Percentiles rank a stretch among this genome's conserved stretches.
These are phyloP conservation scores for Pimephales promelas DNA, from an alignment of 2,113 vertebrate genomes.

Conservation along the genomic window DNA sequence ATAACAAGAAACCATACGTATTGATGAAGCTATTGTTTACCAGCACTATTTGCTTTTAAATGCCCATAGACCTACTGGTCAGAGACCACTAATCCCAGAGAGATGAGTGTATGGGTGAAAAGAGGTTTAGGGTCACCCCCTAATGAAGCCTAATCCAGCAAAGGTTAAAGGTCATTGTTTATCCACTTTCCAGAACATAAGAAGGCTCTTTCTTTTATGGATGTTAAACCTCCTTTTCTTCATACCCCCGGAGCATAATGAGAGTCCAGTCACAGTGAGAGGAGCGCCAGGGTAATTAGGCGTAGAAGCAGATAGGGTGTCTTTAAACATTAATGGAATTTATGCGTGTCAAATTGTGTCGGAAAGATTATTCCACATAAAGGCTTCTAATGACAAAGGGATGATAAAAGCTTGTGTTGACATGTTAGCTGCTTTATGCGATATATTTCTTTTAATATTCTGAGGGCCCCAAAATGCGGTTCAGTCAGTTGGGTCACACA, in stretches of 20 bases:
- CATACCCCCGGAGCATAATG: conserved; percentile 19
- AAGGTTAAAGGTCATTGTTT: conserved; percentile 54
- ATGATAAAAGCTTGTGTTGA: not conserved
- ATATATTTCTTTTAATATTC: not conserved
- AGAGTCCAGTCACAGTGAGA: conserved; percentile 11
- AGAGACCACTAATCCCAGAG: conserved; percentile 44
- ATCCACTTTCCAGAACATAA: conserved; percentile 56
- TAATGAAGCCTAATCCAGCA: conserved; percentile 52
- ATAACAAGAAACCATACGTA: not conserved
- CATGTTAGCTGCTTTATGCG: not conserved
- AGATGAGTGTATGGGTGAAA: not conserved
- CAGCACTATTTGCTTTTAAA: not conserved
- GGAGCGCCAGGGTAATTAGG: not conserved
- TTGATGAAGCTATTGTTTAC: not conserved
- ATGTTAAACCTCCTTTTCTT: conserved; percentile 45
- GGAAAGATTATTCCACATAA: not conserved
- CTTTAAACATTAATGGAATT: conserved; percentile 34
- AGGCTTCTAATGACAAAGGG: not conserved
- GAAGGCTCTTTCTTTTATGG: conserved; percentile 41
- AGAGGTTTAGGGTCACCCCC: conserved; percentile 33
- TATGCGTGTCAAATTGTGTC: not conserved
- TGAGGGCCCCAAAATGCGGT: not conserved
- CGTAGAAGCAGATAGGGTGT: conserved; percentile 15
- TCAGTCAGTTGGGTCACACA: not conserved
- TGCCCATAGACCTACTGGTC: conserved; percentile 9